Evolutionary conservation across 2,113 vertebrate genomes (phyloP).

Genomic region (Struthio camelus): DNA sequence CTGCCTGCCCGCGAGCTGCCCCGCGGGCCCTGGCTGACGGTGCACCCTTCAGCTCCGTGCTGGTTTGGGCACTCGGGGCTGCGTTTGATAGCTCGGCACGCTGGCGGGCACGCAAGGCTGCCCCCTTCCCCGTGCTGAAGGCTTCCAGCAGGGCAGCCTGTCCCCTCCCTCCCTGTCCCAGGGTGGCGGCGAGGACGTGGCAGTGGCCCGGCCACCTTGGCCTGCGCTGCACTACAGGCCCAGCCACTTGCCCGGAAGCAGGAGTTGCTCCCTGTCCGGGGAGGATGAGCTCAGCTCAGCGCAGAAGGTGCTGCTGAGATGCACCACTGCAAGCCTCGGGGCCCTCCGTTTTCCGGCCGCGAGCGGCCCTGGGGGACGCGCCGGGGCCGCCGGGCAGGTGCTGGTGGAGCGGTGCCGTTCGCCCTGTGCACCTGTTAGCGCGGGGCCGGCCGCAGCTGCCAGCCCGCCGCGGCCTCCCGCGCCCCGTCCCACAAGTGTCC

Average conservation of each 20-base stretch:
- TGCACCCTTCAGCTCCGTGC: fast-evolving
- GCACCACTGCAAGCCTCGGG: background rate
- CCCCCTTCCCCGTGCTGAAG: too few relatives aligned
- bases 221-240: too few relatives aligned
- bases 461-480: slow-evolving; percentile 13
- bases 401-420: background rate
- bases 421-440: slow-evolving; percentile 75
- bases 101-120: too few relatives aligned
- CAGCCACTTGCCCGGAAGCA: too few relatives aligned
- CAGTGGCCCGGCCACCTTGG: too few relatives aligned
- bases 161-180: too few relatives aligned
- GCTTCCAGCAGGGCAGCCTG: too few relatives aligned
- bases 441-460: slow-evolving; percentile 63
- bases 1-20: background rate
- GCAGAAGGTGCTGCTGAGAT: background rate
- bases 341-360: slow-evolving; percentile 52
- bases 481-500: slow-evolving; percentile 59
- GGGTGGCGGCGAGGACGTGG: too few relatives aligned
- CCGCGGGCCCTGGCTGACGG: fast-evolving
- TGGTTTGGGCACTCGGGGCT: too few relatives aligned
- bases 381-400: slow-evolving; percentile 63
- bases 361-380: background rate
- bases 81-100: too few relatives aligned
- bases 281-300: background rate
- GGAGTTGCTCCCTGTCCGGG: too few relatives aligned